Evolutionary conservation across 2,888 invertebrate genomes (phyloP), one percentile per base, ranked within the genome.

Genomic region (Watsonalla cultraria): DNA sequence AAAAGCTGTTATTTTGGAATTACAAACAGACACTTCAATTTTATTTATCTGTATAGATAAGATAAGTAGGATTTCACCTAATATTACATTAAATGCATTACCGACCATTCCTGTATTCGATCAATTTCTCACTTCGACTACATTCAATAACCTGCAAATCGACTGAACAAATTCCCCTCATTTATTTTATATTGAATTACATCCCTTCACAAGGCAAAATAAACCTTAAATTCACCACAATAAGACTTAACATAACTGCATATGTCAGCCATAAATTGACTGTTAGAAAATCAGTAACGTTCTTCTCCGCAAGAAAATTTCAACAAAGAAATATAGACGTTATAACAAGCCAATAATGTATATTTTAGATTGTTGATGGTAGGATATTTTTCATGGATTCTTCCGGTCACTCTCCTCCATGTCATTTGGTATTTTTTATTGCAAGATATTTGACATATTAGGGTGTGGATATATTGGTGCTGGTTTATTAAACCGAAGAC

Each of bases 331-430:
- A 53, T 54, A 59, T 39, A 35, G 39, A 54, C 57, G 57, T 45
- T 66, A 58, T 14, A 5, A 0, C 0, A 46, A 11, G 6, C 0
- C 1, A 0, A 37, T 54, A 56, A 33, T 53, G 56, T 53, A 48
- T 47, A 51, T 59, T 55, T 47, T 47, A 47, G 50, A 52, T 62
- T 53, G 51, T 57, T 74, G 72, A 83, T 82, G 61, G 74, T 55
- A 61, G 67, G 62, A 75, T 59, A 86, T 86, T 82, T 86, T 79
- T 86, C 84, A 83, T 70, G 71, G 70, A 60, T 65, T 68, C 70
- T 76, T 82, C 79, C 80, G 72, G 73, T 73, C 74, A 49, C 37
- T 14, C 37, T 37, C 37, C 14, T 37, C 7, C 15, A 61, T 61
- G 62, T 66, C 62, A 62, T 57, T 57, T 51, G 60, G 64, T 60